A percentile compares a stretch with the other conserved stretches of the same genome.
Evolutionary conservation across 2,888 invertebrate genomes (phyloP).

Genomic region (Unio delphinus): DNA sequence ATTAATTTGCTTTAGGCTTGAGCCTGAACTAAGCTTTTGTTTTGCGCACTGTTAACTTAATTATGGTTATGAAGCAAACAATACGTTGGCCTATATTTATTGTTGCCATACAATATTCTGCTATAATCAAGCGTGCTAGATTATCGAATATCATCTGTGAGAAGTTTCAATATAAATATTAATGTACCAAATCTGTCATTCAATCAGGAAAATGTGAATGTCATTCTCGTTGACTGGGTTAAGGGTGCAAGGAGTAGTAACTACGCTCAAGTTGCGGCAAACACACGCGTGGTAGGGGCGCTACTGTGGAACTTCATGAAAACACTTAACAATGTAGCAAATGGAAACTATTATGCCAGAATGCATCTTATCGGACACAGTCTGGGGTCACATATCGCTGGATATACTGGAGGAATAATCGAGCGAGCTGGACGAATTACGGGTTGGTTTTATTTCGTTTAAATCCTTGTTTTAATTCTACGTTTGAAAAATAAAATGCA

Average conservation of each 20-base stretch:
- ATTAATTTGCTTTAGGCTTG: too few relatives aligned
- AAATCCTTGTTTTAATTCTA: not conserved
- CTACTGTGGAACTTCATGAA: slow-evolving; percentile 53
- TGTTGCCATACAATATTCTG: too few relatives aligned
- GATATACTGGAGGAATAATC: slow-evolving; percentile 82
- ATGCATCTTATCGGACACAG: slow-evolving; percentile 91
- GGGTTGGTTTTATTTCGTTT: slow-evolving; percentile 30
- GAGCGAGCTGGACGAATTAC: slow-evolving; percentile 60
- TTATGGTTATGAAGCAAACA: too few relatives aligned
- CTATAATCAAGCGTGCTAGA: too few relatives aligned
- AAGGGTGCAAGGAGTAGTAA: slow-evolving; percentile 42
- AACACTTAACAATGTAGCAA: slow-evolving; percentile 28
- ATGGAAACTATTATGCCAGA: slow-evolving; percentile 14
- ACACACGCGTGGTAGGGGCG: slow-evolving; percentile 66
- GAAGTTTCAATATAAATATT: too few relatives aligned
- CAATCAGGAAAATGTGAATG: slow-evolving; percentile 38
- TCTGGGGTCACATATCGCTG: slow-evolving; percentile 88
- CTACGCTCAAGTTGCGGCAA: slow-evolving; percentile 66
- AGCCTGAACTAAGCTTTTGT: too few relatives aligned
- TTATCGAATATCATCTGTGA: too few relatives aligned
- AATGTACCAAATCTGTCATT: too few relatives aligned
- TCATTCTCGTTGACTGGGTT: slow-evolving; percentile 44
- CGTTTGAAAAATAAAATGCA: too few relatives aligned
- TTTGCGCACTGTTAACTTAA: too few relatives aligned
- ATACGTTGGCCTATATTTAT: too few relatives aligned